Evolutionary conservation across 2,113 vertebrate genomes (phyloP).

Genomic region (Tachuris rubrigastra): DNA sequence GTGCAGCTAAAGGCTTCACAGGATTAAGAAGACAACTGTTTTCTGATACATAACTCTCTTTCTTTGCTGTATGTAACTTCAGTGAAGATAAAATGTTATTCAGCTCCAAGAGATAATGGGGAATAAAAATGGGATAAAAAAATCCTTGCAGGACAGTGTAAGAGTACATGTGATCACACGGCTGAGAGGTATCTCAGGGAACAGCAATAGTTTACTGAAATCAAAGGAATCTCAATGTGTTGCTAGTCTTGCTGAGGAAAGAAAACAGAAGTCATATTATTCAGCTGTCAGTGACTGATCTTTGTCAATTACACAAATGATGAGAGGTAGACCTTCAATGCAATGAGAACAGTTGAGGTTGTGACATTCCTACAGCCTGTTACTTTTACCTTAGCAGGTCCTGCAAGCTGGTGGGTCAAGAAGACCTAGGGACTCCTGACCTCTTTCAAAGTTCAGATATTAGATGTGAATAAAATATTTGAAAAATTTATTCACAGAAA

Average conservation of each 20-base stretch:
- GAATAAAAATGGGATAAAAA: not conserved
- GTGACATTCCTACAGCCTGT: not conserved
- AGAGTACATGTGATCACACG: not conserved
- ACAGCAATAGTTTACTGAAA: not conserved
- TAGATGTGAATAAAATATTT: not conserved
- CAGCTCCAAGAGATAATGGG: not conserved
- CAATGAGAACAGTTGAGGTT: not conserved
- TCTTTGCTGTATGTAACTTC: not conserved
- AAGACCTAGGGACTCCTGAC: not conserved
- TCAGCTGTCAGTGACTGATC: not conserved
- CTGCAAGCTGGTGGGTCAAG: not conserved
- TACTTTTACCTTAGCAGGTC: not conserved
- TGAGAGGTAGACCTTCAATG: not conserved
- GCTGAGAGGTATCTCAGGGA: not conserved
- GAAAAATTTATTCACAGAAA: not conserved
- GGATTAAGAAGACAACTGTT: not conserved
- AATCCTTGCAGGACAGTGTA: not conserved
- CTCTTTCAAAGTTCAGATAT: not conserved
- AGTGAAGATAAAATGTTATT: not conserved
- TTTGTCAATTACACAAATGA: not conserved
- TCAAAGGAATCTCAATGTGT: not conserved
- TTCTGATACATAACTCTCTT: not conserved
- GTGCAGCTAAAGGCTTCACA: not conserved
- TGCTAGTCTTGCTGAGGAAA: not conserved
- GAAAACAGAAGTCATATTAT: not conserved